Percentiles rank a stretch among this genome's conserved stretches.
phyloP scores from a whole-genome alignment of 2,797 vertebrate species.

The Muraenolepis orangiensis region DNA sequence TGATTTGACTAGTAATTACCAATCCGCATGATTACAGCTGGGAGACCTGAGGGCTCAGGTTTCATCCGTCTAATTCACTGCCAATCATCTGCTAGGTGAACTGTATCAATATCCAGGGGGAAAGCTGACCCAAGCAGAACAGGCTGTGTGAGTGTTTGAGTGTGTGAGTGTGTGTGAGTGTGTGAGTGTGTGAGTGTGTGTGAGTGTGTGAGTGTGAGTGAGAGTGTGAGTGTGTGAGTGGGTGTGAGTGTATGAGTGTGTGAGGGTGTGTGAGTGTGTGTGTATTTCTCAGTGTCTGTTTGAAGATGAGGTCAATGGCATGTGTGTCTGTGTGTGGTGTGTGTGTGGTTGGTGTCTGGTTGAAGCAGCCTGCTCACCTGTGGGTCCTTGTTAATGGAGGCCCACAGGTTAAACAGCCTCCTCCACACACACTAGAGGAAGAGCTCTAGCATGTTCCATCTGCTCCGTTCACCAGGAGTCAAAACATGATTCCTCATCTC shows the following conservation, averaged over 20 bases:
- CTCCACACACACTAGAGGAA: too few relatives aligned
- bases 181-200: too few relatives aligned
- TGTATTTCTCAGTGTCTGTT: not conserved
- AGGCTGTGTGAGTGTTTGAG: not conserved
- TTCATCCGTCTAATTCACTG: not conserved
- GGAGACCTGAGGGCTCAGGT: not conserved
- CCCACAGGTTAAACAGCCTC: too few relatives aligned
- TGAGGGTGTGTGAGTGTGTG: not conserved
- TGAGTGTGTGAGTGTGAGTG: not conserved
- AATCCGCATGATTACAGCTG: not conserved
- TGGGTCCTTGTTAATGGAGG: too few relatives aligned
- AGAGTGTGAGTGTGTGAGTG: not conserved
- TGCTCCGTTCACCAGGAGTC: too few relatives aligned
- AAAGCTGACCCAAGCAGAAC: not conserved
- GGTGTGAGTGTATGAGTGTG: too few relatives aligned
- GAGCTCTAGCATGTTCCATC: too few relatives aligned
- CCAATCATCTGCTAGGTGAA: not conserved
- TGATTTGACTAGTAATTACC: not conserved
- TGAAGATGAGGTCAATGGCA: not conserved
- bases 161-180: not conserved
- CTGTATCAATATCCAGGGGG: not conserved
- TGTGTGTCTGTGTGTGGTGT: not conserved
- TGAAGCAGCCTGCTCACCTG: too few relatives aligned
- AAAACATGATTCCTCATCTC: too few relatives aligned
- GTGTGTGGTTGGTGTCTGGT: not conserved